Evolutionary conservation across 2,797 vertebrate genomes (phyloP).

Genomic region (Apodemus agrarius): DNA sequence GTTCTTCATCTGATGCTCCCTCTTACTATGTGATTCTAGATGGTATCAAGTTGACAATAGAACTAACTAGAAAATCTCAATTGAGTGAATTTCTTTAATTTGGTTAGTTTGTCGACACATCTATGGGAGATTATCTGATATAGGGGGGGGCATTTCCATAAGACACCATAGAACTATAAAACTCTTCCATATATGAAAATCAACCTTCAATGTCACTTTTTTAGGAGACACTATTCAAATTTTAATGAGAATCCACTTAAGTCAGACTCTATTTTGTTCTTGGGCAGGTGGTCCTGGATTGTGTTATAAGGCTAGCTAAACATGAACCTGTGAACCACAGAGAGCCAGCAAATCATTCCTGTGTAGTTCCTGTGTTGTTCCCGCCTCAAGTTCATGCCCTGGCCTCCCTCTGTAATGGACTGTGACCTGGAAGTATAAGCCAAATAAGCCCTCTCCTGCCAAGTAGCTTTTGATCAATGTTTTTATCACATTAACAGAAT

Average conservation of each 20-base stretch:
- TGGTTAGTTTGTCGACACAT: not conserved
- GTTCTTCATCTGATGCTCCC: not conserved
- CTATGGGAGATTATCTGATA: not conserved
- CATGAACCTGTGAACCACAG: not conserved
- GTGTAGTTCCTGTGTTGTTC: not conserved
- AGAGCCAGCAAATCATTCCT: not conserved
- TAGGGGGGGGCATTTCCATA: not conserved
- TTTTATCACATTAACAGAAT: not conserved
- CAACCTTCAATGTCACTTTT: conserved; percentile 66
- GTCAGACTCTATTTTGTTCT: conserved; percentile 56
- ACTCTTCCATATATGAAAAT: not conserved
- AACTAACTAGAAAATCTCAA: not conserved
- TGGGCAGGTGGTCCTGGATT: not conserved
- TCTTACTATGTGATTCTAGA: not conserved
- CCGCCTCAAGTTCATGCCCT: not conserved
- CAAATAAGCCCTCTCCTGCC: not conserved
- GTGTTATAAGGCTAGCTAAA: not conserved
- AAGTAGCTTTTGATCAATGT: not conserved
- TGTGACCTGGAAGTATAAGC: not conserved
- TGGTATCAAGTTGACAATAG: not conserved
- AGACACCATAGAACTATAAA: not conserved
- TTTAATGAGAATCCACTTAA: conserved; percentile 77
- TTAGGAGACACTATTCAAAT: conserved; percentile 62
- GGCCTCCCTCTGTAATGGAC: not conserved
- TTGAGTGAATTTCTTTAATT: not conserved